phyloP scores from a whole-genome alignment of 1,140 invertebrate species.

The Conus betulinus region DNA sequence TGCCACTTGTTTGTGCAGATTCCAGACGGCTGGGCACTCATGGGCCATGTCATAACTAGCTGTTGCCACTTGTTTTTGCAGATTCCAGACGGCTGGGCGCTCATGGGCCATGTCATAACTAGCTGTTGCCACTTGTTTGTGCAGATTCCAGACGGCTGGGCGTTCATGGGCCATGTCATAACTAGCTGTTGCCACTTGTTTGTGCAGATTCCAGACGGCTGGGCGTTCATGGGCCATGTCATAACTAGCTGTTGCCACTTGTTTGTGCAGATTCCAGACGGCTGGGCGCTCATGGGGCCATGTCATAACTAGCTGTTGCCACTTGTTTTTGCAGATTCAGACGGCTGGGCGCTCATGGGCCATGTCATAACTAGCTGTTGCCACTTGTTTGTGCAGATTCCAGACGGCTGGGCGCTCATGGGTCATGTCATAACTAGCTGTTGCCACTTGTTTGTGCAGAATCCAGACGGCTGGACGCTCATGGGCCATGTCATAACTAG shows the following conservation, averaged over 20 bases:
- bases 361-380: conserved; percentile 67
- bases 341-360: conserved; percentile 68
- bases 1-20: too few species aligned
- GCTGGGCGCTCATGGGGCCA: conserved; percentile 68
- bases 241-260: too few species aligned
- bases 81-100: conserved; percentile 74
- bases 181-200: not conserved
- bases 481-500: too few species aligned
- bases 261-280: conserved; percentile 66
- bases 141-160: conserved; percentile 75
- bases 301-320: conserved; percentile 41
- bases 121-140: not conserved
- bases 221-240: conserved; percentile 75
- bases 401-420: conserved; percentile 69
- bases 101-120: conserved; percentile 69
- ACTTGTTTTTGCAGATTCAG: conserved; percentile 55
- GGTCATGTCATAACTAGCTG: conserved; percentile 70
- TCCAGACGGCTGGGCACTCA: too few species aligned
- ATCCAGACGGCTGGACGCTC: too few species aligned
- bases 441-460: too few species aligned
- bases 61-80: conserved; percentile 36
- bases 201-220: conserved; percentile 72
- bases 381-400: conserved; percentile 48
- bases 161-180: conserved; percentile 71
- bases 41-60: too few species aligned